Conservation (phyloP, 2,797 vertebrate species). For the Malurus leucopterus region DNA sequence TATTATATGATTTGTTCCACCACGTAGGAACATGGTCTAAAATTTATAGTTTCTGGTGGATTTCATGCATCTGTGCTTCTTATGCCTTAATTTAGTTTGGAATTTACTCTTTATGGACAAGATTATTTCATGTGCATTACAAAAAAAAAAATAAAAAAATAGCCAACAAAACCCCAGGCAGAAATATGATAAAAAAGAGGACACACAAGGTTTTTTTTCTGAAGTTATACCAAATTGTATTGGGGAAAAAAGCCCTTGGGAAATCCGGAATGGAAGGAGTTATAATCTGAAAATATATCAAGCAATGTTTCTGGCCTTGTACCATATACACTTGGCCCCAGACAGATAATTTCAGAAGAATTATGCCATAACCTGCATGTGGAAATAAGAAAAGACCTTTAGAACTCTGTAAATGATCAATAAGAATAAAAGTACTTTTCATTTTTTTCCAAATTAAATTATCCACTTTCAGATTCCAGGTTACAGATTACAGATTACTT, state of each 20-base stretch:
- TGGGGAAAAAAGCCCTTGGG: neutral
- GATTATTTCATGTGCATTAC: neutral
- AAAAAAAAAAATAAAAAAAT: too few species aligned
- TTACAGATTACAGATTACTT: neutral
- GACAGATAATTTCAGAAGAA: neutral
- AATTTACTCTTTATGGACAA: neutral
- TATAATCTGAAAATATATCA: neutral
- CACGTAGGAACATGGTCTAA: neutral
- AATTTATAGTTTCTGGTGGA: neutral
- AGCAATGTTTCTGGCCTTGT: neutral
- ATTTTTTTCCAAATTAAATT: neutral
- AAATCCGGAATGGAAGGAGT: neutral
- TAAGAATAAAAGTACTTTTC: neutral
- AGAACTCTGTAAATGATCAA: neutral
- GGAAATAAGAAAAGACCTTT: neutral
- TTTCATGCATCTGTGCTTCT: neutral
- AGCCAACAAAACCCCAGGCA: neutral
- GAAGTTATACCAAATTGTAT: fast-evolving
- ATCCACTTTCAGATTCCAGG: neutral
- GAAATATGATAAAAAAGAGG: neutral
- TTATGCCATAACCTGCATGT: neutral
- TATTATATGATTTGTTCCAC: neutral
- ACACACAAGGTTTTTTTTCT: neutral
- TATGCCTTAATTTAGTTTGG: neutral
- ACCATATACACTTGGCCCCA: neutral